These are phyloP conservation scores for rabbit (Oryctolagus cuniculus) DNA, from an alignment of 2,113 vertebrate genomes.

Conservation along the genomic window mOryCun1.1 NC_091438.1:124943501-124944000, in stretches of 20 bases:
- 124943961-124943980: slow-evolving; percentile 63
- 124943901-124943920: slow-evolving; percentile 82
- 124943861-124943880: slow-evolving; percentile 77
- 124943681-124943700: slow-evolving; percentile 80
- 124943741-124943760: slow-evolving; percentile 60
- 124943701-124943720: slow-evolving; percentile 81
- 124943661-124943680: slow-evolving; percentile 60
- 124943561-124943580: slow-evolving; percentile 79
- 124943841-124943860: slow-evolving; percentile 79
- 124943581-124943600: slow-evolving; percentile 84
- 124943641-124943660: slow-evolving; percentile 79
- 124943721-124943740: slow-evolving; percentile 73
- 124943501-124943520: not conserved
- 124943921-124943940: slow-evolving; percentile 83
- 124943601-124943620: slow-evolving; percentile 84
- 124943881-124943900: slow-evolving; percentile 79
- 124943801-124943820: slow-evolving; percentile 73
- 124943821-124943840: slow-evolving; percentile 80
- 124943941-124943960: slow-evolving; percentile 78
- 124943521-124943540: slow-evolving; percentile 47
- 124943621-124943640: slow-evolving; percentile 70
- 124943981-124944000: slow-evolving; percentile 68
- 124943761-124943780: slow-evolving; percentile 70
- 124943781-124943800: slow-evolving; percentile 65
- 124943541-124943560: slow-evolving; percentile 66